Base-by-base conservation (phyloP, 2,797 vertebrate species). In the Microctenopoma lineatum region DNA sequence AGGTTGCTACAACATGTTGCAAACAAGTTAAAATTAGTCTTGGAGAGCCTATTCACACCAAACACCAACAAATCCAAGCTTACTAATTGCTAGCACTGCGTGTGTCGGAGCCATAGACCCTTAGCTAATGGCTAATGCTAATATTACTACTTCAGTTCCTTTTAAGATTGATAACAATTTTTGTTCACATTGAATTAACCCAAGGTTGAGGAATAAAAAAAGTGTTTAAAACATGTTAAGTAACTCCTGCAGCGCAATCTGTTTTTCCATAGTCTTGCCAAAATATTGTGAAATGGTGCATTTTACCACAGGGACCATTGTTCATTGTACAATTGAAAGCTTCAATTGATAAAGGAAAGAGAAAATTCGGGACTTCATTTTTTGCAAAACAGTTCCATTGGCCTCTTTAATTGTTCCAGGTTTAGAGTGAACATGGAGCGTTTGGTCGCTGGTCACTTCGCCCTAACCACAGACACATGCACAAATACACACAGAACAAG, bases 321-420 rank as follows among this genome's bases (percentile, higher is more conserved):
- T 65, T 66, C 59, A 42, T 39, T 53, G 62, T 69, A 75, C 75
- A 84, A 76, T 57, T 47, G 54, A 53, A 78, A 67, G 42, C 14
- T 59, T 46, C 70, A 56, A 79, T 70, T 81, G 62, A 53, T 67
- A 71, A 75, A 60, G 73, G 79, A 70, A 18, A 63, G 53, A 44
- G 27, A 78, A 82, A 81, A 74, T 56, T 32, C 1, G 18, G n/a
- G 42, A 77, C 67, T 21, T 10, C 42, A 71, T 62, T 76, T 80
- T 73, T 69, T 70, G 48, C 59, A 47, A 70, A 77, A 83, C 57
- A 34, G 86, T 90, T 81, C 29, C 66, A 58, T 48, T 72, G 76
- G 86, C 86, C 84, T 81, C 66, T 51, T 85, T 85, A 85, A 89
- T 89, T 84, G 81, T 83, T 89, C 80, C 81, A 79, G 66, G 59